phyloP scores from a whole-genome alignment of 2,888 invertebrate species.

The Stenolophus ochropezus region DNA sequence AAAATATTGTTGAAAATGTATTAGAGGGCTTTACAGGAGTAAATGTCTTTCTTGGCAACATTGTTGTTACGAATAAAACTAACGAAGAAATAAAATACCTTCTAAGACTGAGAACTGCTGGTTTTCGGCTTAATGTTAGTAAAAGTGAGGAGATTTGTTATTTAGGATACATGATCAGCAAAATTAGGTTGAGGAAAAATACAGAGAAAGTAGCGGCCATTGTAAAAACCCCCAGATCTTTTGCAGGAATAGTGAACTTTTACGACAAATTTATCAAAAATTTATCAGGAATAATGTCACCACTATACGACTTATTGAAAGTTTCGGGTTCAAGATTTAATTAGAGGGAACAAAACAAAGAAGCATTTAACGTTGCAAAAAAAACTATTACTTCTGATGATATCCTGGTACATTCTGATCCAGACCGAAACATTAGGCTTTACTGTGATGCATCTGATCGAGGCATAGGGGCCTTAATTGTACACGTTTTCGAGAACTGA shows the following conservation, averaged over 20 bases:
- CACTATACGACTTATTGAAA: neutral
- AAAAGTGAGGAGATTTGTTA: constrained; percentile 66
- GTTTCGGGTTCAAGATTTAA: neutral
- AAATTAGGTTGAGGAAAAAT: constrained; percentile 53
- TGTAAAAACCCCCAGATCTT: neutral
- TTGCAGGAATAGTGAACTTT: constrained; percentile 1
- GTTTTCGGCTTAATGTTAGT: constrained; percentile 63
- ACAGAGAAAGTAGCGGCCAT: constrained; percentile 8
- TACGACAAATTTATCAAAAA: constrained; percentile 5
- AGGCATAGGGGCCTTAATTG: constrained; percentile 65
- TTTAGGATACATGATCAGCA: constrained; percentile 63
- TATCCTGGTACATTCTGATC: neutral
- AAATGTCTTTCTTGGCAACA: constrained; percentile 62
- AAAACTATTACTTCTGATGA: neutral
- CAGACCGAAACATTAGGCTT: constrained; percentile 61
- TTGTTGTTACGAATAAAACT: constrained; percentile 61
- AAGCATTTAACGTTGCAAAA: neutral
- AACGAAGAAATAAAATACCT: constrained; percentile 18
- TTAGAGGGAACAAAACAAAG: neutral
- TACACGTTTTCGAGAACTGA: constrained; percentile 61
- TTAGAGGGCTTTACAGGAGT: constrained; percentile 61
- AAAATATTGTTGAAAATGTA: constrained; percentile 65
- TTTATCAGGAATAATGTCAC: neutral
- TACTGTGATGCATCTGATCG: constrained; percentile 64
- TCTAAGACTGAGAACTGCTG: constrained; percentile 15